Evolutionary conservation across 2,888 invertebrate genomes (phyloP).

Genomic region (Drosophila barbarae): DNA sequence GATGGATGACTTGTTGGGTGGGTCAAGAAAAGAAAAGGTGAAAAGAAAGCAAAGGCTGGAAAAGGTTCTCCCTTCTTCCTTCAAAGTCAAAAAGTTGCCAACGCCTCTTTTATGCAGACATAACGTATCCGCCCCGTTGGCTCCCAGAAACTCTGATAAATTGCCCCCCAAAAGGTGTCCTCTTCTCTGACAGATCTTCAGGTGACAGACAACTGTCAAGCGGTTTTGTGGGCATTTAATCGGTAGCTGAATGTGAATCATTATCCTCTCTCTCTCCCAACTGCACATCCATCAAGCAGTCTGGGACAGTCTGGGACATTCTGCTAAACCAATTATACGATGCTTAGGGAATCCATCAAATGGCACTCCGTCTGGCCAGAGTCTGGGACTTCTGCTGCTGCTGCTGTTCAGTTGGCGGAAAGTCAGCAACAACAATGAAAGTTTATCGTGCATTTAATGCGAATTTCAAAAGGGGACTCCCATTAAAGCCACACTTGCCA

Average conservation of each 20-base stretch:
- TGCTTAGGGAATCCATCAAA: slow-evolving; percentile 48
- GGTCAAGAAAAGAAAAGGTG: slow-evolving; percentile 38
- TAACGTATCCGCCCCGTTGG: slow-evolving; percentile 16
- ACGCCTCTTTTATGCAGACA: slow-evolving; percentile 23
- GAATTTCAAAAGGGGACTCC: slow-evolving; percentile 38
- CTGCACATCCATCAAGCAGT: slow-evolving; percentile 53
- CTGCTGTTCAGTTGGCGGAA: slow-evolving; percentile 10
- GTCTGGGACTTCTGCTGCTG: slow-evolving; percentile 39
- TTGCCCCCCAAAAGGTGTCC: background rate
- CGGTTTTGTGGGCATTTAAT: slow-evolving; percentile 41
- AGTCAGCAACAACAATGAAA: slow-evolving; percentile 55
- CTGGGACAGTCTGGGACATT: slow-evolving; percentile 3
- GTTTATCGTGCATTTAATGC: slow-evolving; percentile 62
- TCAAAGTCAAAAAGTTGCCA: slow-evolving; percentile 23
- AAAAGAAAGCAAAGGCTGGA: background rate
- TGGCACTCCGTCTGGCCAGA: slow-evolving; percentile 29
- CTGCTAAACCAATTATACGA: slow-evolving; percentile 58
- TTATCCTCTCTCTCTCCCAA: background rate
- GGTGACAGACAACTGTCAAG: slow-evolving; percentile 40
- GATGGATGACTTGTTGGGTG: slow-evolving; percentile 4
- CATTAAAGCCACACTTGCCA: slow-evolving; percentile 50
- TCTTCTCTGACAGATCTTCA: slow-evolving; percentile 30
- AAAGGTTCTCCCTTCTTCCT: slow-evolving; percentile 1
- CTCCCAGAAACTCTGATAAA: slow-evolving; percentile 12
- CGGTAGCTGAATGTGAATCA: slow-evolving; percentile 1